These are phyloP conservation scores for Ectobius pallidus DNA, from an alignment of 2,888 invertebrate genomes.

Conservation along the genomic window DNA sequence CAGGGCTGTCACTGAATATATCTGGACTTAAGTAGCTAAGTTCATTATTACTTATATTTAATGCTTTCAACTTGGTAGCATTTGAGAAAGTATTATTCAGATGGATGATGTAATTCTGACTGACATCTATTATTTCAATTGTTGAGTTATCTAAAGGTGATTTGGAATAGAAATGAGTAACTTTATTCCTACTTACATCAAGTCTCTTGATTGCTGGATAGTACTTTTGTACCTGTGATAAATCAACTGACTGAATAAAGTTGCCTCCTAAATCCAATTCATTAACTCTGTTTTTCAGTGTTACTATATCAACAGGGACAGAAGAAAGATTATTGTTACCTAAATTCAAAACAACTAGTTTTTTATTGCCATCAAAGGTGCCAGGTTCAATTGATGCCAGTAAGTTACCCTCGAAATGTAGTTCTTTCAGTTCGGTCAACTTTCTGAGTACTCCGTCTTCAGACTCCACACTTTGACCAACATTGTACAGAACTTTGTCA, in stretches of 20 bases:
- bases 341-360: not conserved
- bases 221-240: not conserved
- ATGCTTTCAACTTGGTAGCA: not conserved
- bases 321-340: not conserved
- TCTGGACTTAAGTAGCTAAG: not conserved
- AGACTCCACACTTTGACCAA: no score
- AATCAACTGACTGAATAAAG: constrained; percentile 5
- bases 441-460: not conserved
- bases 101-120: constrained; percentile 1
- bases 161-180: not conserved
- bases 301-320: constrained; percentile 8
- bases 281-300: not conserved
- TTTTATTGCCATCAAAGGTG: not conserved
- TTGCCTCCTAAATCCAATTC: not conserved
- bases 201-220: not conserved
- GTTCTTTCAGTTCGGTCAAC: not conserved
- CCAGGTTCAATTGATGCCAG: not conserved
- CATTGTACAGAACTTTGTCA: not conserved
- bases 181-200: not conserved
- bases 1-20: not conserved
- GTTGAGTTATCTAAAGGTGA: not conserved
- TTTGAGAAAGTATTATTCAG: not conserved
- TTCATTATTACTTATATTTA: constrained; percentile 8
- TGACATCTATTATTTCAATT: constrained; percentile 10
- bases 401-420: not conserved